Evolutionary conservation across 2,797 vertebrate species (phyloP).

Genomic region (Uromys caudimaculatus): DNA sequence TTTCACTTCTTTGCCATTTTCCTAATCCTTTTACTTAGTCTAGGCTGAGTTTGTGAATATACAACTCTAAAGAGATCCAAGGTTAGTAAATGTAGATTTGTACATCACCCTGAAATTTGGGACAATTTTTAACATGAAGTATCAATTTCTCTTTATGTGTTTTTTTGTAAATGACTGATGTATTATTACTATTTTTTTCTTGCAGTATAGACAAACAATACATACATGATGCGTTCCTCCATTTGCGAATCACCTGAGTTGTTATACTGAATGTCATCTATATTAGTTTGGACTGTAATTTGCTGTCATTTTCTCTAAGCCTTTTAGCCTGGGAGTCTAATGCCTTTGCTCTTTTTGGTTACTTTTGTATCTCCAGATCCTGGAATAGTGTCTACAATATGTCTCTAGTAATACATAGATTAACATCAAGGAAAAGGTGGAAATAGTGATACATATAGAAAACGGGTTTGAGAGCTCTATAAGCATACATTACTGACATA

Average conservation of each 20-base stretch:
- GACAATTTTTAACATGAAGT: background rate
- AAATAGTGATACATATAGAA: background rate
- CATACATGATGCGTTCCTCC: background rate
- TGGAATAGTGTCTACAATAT: background rate
- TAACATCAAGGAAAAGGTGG: background rate
- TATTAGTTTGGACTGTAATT: background rate
- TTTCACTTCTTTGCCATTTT: background rate
- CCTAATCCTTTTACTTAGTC: rapidly evolving
- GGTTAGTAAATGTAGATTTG: background rate
- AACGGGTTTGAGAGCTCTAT: background rate
- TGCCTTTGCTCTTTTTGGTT: background rate
- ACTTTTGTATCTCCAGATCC: background rate
- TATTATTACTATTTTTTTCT: background rate
- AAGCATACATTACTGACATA: background rate
- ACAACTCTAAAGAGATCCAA: background rate
- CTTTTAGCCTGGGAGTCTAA: background rate
- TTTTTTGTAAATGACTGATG: background rate
- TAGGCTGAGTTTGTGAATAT: background rate
- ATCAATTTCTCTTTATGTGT: background rate
- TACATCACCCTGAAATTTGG: background rate
- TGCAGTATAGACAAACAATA: background rate
- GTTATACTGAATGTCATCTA: background rate
- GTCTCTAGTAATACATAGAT: background rate
- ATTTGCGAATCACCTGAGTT: background rate
- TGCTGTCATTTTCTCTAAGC: background rate